Base-by-base conservation (phyloP, 1,140 invertebrate genomes). In the Samia ricini region DNA sequence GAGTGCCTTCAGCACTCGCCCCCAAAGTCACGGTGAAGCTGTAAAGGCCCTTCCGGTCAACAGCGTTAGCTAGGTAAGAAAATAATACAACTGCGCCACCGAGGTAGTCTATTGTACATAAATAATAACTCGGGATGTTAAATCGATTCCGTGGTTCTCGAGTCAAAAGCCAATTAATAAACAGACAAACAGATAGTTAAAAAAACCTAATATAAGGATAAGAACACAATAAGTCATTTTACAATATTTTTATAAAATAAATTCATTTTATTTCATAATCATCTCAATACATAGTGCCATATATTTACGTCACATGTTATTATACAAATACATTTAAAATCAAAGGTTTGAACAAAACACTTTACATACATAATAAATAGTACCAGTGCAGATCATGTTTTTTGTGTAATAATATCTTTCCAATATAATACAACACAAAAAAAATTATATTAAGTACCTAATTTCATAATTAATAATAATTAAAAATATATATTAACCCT, bases 151-250 rank as follows among this genome's bases (percentile, higher is more conserved):
- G n/a, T n/a, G n/a, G n/a, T n/a, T n/a, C n/a, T n/a, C n/a, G n/a
- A n/a, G n/a, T n/a, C n/a, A n/a, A n/a, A n/a, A n/a, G n/a, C n/a
- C n/a, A n/a, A n/a, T n/a, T n/a, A n/a, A n/a, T n/a, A n/a, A 26
- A 26, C 3, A 26, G 8, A 26, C 8, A 26, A 26, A 26, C 3
- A 26, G 8, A 3, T 26, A 26, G 4, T 42, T 15, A 12, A 42
- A 42, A 36, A 42, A 15, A 15, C 4, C 1, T 42, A 42, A 8
- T 56, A 23, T 1, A 58, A 58, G 51, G 15, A 33, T 23, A 54
- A 26, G 8, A 63, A 66, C 57, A 69, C 29, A 62, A 56, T 24
- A 4, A 26, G 8, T 4, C 26, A 15, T 15, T 15, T 15, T 2
- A 42, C 8, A n/a, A n/a, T n/a, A n/a, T 42, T 12, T 42, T 10